Evolutionary conservation across 2,888 invertebrate species (phyloP), one percentile per base, ranked within the genome.

Genomic region (Harpalus rubripes): DNA sequence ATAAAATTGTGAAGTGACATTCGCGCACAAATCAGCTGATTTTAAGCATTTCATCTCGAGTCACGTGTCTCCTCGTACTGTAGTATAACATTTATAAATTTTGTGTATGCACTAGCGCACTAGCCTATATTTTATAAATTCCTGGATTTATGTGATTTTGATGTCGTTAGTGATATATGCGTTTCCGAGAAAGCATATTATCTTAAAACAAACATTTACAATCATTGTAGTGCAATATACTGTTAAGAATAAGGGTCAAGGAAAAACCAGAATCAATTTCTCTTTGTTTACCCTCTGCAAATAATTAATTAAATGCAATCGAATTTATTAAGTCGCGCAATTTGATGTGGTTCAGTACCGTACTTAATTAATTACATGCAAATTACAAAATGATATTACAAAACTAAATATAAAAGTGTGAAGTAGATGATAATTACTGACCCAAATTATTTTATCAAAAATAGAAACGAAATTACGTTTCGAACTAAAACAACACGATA

Each of bases 211-310:
- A 74, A 74, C 52, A 74, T 74, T 74, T 18, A 18, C 41, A 32
- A 8, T 72, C 16, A 26, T 68, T 15, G 68, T 39, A 39, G 32
- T 68, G 39, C 68, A n/a, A 68, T 7, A 44, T 74, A 32, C 32
- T 32, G 4, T 32, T 32, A 32, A 32, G 32, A 32, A 44, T 74
- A 74, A 74, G 16, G 74, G 52, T 74, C 74, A 74, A 74, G 74
- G 74, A 52, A 68, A 68, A 68, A 15, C 68, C 39, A n/a, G n/a
- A 16, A 10, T 68, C 32, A 68, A 68, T 68, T 68, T 68, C 15
- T 32, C 22, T 68, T n/a, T 68, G 39, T 68, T 68, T 68, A 68
- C 39, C 12, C 32, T 15, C 7, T 39, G 32, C 39, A 39, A n/a
- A 68, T 39, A 68, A 68, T 68, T 68, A 68, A 68, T 39, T 10